Percentiles rank a stretch among this genome's conserved stretches.
Evolutionary conservation across 2,888 invertebrate genomes (phyloP).

Genomic region (Noctuana brunneofusca): DNA sequence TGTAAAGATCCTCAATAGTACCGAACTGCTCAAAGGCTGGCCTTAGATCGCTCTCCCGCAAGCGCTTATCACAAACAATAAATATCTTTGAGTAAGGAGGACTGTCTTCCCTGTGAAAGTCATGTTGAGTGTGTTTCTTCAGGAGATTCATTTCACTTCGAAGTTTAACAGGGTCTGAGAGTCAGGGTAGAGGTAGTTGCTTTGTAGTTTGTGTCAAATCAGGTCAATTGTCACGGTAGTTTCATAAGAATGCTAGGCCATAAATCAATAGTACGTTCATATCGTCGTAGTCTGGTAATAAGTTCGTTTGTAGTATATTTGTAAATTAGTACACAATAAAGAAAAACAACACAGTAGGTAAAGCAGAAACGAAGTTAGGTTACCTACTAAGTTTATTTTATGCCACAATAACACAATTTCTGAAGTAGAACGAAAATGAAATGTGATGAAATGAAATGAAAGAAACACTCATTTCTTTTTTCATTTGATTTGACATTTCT

Average conservation of each 20-base stretch:
- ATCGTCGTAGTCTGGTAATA: not conserved
- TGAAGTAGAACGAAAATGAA: no score
- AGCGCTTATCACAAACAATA: slow-evolving; percentile 90
- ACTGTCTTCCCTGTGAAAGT: slow-evolving; percentile 78
- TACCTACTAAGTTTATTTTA: no score
- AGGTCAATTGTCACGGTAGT: slow-evolving; percentile 42
- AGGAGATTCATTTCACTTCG: slow-evolving; percentile 42
- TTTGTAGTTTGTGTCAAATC: slow-evolving; percentile 34
- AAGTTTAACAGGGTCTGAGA: slow-evolving; percentile 38
- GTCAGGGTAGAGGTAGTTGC: slow-evolving; percentile 17
- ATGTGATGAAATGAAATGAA: no score
- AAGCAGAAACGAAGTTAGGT: not conserved
- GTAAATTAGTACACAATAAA: not conserved
- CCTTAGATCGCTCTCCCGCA: slow-evolving; percentile 88
- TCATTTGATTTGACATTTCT: no score
- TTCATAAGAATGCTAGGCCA: slow-evolving; percentile 25
- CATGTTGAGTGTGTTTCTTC: slow-evolving; percentile 45
- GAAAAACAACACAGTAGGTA: not conserved
- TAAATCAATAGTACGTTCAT: not conserved
- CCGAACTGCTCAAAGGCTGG: slow-evolving; percentile 91
- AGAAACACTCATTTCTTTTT: no score
- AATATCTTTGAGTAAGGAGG: slow-evolving; percentile 95
- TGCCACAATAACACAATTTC: no score
- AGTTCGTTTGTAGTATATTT: not conserved
- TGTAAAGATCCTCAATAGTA: slow-evolving; percentile 92